Percentiles rank a stretch among this genome's conserved stretches.
Conservation (phyloP, 1,140 invertebrate species). For the Brachionus asplanchnoidis region DNA sequence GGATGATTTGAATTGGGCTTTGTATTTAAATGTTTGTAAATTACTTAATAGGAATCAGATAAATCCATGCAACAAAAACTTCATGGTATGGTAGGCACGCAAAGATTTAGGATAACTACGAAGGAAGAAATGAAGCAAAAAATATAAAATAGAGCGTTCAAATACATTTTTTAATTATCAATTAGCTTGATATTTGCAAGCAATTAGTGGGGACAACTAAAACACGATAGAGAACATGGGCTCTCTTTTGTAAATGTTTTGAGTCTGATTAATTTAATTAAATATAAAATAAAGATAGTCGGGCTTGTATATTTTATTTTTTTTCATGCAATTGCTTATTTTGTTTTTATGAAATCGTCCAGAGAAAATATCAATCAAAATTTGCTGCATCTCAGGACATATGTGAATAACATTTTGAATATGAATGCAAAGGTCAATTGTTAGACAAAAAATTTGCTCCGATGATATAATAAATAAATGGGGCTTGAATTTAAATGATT, state of each 20-base stretch:
- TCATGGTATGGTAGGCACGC: slow-evolving; percentile 10
- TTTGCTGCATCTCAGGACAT: neutral
- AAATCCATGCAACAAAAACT: neutral
- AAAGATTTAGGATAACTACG: slow-evolving; percentile 20
- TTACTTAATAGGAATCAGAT: neutral
- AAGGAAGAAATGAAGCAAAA: neutral
- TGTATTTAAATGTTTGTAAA: neutral
- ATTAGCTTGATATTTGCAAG: slow-evolving; percentile 35
- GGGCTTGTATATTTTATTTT: neutral
- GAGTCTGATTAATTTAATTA: slow-evolving; percentile 32
- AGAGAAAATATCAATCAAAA: neutral
- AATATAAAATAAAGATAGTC: slow-evolving; percentile 17
- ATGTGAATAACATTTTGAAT: neutral
- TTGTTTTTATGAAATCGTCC: neutral
- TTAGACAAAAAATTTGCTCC: neutral
- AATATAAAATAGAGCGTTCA: neutral
- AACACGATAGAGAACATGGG: neutral
- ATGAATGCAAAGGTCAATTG: neutral
- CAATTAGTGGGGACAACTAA: slow-evolving; percentile 5
- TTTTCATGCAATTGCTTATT: neutral
- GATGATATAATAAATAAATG: neutral
- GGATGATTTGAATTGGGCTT: neutral
- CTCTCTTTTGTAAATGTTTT: neutral
- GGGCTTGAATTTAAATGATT: neutral
- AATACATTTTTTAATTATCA: slow-evolving; percentile 13